Conservation (phyloP, 1,140 invertebrate genomes). For the Globodera rostochiensis region DNA sequence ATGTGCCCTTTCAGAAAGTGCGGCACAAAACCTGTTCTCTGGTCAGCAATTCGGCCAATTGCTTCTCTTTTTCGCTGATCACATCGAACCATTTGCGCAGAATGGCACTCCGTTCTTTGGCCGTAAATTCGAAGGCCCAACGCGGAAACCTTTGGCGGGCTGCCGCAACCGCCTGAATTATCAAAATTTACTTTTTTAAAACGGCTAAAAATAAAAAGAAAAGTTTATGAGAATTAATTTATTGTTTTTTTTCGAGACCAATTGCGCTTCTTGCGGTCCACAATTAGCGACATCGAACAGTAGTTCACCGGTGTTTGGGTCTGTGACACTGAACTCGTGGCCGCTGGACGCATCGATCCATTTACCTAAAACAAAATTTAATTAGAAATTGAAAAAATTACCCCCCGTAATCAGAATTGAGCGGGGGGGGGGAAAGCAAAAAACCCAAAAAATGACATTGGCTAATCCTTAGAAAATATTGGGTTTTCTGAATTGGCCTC, state of each 20-base stretch:
- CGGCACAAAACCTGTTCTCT: constrained; percentile 51
- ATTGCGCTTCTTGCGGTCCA: constrained; percentile 51
- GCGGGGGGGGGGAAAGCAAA: constrained; percentile 10
- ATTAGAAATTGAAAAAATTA: constrained; percentile 7
- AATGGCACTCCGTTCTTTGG: constrained; percentile 58
- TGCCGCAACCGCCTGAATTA: constrained; percentile 56
- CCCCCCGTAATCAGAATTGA: not conserved
- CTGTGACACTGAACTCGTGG: constrained; percentile 53
- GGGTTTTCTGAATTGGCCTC: not conserved
- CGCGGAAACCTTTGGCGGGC: constrained; percentile 55
- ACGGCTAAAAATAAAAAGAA: constrained; percentile 26
- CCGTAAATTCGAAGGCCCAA: constrained; percentile 60
- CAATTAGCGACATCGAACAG: constrained; percentile 58
- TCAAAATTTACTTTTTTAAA: no score
- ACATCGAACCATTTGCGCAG: constrained; percentile 59
- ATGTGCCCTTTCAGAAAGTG: no score
- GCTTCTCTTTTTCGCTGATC: constrained; percentile 39
- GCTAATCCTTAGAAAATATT: not conserved
- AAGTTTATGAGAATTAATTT: not conserved
- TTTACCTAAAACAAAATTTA: constrained; percentile 44
- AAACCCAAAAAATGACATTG: not conserved
- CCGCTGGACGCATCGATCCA: constrained; percentile 48
- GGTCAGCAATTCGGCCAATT: constrained; percentile 59
- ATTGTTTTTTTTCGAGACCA: constrained; percentile 32
- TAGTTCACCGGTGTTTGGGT: constrained; percentile 55